These are phyloP conservation scores for Tachina grossa DNA, from an alignment of 2,888 invertebrate species.

Conservation along the genomic window DNA sequence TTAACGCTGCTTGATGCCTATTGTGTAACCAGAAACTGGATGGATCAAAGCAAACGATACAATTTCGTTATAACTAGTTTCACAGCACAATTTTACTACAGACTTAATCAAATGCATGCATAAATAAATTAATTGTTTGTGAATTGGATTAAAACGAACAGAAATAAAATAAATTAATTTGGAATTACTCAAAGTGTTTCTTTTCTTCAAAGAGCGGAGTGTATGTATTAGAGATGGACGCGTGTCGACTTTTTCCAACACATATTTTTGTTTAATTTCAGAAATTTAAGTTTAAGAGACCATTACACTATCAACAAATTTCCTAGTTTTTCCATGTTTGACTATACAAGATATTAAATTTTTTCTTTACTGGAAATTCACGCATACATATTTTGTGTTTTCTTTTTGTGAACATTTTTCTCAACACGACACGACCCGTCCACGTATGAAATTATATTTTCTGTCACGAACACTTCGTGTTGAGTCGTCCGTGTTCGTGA, in stretches of 20 bases:
- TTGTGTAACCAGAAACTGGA: conserved; percentile 17
- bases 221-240: background rate
- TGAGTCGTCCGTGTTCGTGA: no score
- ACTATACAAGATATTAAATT: no score
- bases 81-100: conserved; percentile 4
- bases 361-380: no score
- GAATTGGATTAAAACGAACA: conserved; percentile 6
- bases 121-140: conserved; percentile 28
- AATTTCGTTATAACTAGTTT: conserved; percentile 8
- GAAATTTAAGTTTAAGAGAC: no score
- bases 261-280: no score
- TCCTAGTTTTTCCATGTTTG: no score
- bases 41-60: conserved; percentile 12
- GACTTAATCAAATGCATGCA: conserved; percentile 2
- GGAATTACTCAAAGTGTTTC: conserved; percentile 5
- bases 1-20: background rate
- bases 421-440: no score
- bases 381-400: no score
- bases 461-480: no score
- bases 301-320: no score
- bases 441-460: no score
- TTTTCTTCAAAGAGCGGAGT: background rate
- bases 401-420: no score
- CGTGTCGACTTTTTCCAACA: background rate
- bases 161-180: background rate